phyloP scores from a whole-genome alignment of 2,797 vertebrate species.

The Anabacerthia variegaticeps region DNA sequence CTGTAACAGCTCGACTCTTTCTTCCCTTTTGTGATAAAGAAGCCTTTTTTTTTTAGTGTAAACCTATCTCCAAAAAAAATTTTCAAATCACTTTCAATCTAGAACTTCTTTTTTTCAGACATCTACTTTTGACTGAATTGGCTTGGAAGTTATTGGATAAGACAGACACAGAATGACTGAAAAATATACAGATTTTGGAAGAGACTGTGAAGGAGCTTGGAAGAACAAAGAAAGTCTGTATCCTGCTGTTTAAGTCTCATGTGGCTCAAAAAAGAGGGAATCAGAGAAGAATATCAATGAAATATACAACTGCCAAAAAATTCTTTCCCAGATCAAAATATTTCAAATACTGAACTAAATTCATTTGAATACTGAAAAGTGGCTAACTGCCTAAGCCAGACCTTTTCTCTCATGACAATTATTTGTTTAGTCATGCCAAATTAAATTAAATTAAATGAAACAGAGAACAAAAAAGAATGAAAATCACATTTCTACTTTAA shows the following conservation, averaged over 20 bases:
- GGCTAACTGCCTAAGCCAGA: neutral
- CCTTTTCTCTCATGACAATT: neutral
- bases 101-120: neutral
- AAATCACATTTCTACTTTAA: neutral
- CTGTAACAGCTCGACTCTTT: neutral
- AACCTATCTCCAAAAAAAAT: neutral
- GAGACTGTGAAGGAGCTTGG: neutral
- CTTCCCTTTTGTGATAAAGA: neutral
- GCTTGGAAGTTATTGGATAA: neutral
- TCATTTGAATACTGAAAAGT: neutral
- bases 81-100: neutral
- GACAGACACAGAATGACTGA: neutral
- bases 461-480: neutral
- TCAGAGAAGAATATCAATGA: neutral
- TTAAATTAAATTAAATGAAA: neutral
- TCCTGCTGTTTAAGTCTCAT: neutral
- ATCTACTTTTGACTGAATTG: neutral
- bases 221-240: neutral
- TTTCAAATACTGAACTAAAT: neutral
- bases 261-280: neutral
- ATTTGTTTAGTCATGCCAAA: neutral
- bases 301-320: neutral
- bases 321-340: neutral
- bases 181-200: neutral
- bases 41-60: neutral